Evolutionary conservation across 2,113 vertebrate species (phyloP), one percentile per base, ranked within the genome.

Genomic region (Nerophis lumbriciformis): DNA sequence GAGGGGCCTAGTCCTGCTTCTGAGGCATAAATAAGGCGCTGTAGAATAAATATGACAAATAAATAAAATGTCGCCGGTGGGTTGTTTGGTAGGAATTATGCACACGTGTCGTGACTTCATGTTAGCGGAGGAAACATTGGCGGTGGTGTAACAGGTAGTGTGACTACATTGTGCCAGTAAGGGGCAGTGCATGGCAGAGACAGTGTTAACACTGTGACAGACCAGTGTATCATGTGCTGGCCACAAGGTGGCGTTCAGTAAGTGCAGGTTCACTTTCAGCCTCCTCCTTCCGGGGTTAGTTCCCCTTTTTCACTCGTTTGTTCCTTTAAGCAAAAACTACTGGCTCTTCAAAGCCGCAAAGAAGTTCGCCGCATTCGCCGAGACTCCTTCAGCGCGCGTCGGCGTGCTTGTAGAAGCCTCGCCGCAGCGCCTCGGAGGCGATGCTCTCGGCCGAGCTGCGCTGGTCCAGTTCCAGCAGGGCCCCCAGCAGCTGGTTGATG

Each of bases 381-480:
- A 4, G 28, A 28, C 28, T n/a, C 44, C 55, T 19, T 86, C 85
- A 87, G 68, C 83, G 80, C 0, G 74, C 51, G 68, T 72, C 71
- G 0, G 72, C 84, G 37, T 88, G 88, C 71, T 72, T 88, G 72
- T 91, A 92, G 85, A 81, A 88, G 78, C 88, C 81, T 48, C 65
- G 81, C 53, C 71, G 71, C 39, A 91, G 81, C 1, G 89, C 89
- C 0, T 66, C 83, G 0, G 72, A 81, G 59, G 88, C 87, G 56
- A 92, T 91, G 70, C 73, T 78, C 75, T 92, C 90, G 0, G 90
- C 90, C 0, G 90, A 88, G 75, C 87, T 82, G 11, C 87, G 84
- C 84, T 92, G 90, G 79, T 91, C 88, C 78, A 92, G 77, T 6
- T 76, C 82, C 0, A 90, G 80, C 71, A 92, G 65, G n/a, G 81